Evolutionary conservation across 2,797 vertebrate species (phyloP), one percentile per base, ranked within the genome.

Genomic region (Diplodus puntazzo): DNA sequence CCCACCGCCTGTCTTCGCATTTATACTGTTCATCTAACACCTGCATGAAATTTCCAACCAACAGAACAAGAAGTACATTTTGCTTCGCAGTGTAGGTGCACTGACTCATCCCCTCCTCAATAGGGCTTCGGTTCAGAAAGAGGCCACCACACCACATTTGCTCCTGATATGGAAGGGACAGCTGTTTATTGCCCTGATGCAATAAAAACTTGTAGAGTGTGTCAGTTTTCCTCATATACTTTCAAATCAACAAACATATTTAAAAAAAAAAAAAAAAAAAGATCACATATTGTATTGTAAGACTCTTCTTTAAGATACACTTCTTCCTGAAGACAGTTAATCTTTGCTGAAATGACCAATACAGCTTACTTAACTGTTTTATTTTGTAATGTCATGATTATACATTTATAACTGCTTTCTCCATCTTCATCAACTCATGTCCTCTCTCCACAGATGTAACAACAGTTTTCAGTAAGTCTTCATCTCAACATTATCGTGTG

Each of bases 1-100:
- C 48, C 75, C 10, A 49, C 52, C 59, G 65, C 4, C 21, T 39
- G 1, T 14, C 21, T 63, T 49, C 12, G 34, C 39, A 48, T 16
- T 43, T 42, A 34, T 14, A 46, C n/a, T 66, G 53, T 43, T 75
- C 48, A 50, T 39, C 66, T 30, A 30, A 74, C 30, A 17, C 27
- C 34, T 50, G 52, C 30, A 14, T 64, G 12, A 71, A 49, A 65
- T 79, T 88, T 87, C 85, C 79, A 67, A 65, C 65, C 27, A 46
- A 7, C 17, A 49, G 57, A 71, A 75, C 61, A 78, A 69, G 25
- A 3, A 49, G 34, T 21, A 23, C 53, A 39, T 39, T 39, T 69
- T 23, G 42, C 34, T 53, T 54, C 64, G 55, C 53, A 61, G 18
- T 55, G 1, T 3, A 70, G 23, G 43, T 70, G 42, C 0, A 0